Base-by-base conservation (phyloP, 2,113 vertebrate genomes). In the Pseudopodoces humilis region DNA sequence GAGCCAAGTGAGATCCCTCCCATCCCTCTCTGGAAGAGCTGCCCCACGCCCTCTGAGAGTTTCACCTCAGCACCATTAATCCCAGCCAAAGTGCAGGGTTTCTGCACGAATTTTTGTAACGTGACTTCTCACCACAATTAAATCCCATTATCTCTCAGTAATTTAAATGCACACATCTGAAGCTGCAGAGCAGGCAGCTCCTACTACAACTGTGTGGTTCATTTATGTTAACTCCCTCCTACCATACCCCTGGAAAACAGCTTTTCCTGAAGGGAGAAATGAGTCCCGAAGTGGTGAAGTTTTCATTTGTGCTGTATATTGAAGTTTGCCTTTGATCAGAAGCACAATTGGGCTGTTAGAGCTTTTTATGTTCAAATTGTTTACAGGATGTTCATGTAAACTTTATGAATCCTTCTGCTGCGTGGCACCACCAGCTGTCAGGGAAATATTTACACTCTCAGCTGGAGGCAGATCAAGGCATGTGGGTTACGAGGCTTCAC, bases 321-420 rank as follows among this genome's bases (percentile, higher is more conserved):
- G 79, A 92, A 94, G 82, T 94, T 96, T 95, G 86, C 94, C 95
- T 98, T 97, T 96, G 97, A 97, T 98, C 96, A 97, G 95, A 88
- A 95, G 93, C 96, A 91, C 84, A 83, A 95, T 92, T 97, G 96
- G 92, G 87, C 91, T 97, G 86, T 95, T 97, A 94, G 41, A 96
- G 97, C 94, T 97, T 95, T 82, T 96, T 96, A 96, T 97, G 94
- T 97, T 98, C 95, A 97, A 95, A 95, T 96, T 98, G 97, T 98
- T 98, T 98, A 97, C 95, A 97, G 95, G 97, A 97, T 97, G 90
- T 97, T 98, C 96, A 95, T 97, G 96, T 97, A 97, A 97, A 94
- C 97, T 97, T 97, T 97, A 98, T 98, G 97, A 98, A 98, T 97
- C 97, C 97, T 97, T 98, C 97, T 98, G 96, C 97, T 95, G 94